A percentile compares a stretch with the other conserved stretches of the same genome.
Evolutionary conservation across 2,888 invertebrate species (phyloP).

Genomic region (Sarcophaga variegata): DNA sequence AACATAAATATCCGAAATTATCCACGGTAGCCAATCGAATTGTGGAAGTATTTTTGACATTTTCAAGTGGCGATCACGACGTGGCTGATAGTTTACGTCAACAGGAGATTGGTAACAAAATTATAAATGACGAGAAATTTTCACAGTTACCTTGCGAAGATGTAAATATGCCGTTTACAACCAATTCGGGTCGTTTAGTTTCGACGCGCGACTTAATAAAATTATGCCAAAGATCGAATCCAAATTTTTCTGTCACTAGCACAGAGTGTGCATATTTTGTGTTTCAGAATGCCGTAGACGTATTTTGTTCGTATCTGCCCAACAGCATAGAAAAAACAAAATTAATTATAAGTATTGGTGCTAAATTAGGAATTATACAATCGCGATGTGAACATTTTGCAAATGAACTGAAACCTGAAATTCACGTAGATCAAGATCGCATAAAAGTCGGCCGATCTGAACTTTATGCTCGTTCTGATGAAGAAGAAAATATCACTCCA

Average conservation of each 20-base stretch:
- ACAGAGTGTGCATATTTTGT: conserved; percentile 81
- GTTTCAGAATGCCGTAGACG: conserved; percentile 94
- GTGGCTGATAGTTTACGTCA: conserved; percentile 77
- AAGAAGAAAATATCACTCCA: conserved; percentile 39
- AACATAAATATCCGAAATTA: conserved; percentile 87
- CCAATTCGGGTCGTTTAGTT: conserved; percentile 84
- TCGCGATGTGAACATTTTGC: conserved; percentile 92
- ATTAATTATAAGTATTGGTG: conserved; percentile 89
- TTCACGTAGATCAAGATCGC: conserved; percentile 83
- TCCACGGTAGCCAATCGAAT: conserved; percentile 89
- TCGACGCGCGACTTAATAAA: conserved; percentile 95
- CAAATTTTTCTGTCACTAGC: conserved; percentile 89
- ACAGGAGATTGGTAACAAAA: conserved; percentile 80
- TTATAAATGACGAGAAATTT: conserved; percentile 75
- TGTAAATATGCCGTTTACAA: conserved; percentile 72
- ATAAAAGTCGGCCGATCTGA: conserved; percentile 89
- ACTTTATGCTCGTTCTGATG: conserved; percentile 78
- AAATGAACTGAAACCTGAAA: conserved; percentile 89
- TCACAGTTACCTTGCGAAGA: conserved; percentile 77
- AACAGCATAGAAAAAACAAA: conserved; percentile 86
- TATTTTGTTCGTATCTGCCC: conserved; percentile 92
- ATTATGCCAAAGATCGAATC: conserved; percentile 91
- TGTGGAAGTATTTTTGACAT: conserved; percentile 91
- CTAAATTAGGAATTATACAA: conserved; percentile 90
- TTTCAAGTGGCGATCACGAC: conserved; percentile 88